Evolutionary conservation across 2,888 invertebrate species (phyloP).

Genomic region (Caenorhabditis macrosperma): DNA sequence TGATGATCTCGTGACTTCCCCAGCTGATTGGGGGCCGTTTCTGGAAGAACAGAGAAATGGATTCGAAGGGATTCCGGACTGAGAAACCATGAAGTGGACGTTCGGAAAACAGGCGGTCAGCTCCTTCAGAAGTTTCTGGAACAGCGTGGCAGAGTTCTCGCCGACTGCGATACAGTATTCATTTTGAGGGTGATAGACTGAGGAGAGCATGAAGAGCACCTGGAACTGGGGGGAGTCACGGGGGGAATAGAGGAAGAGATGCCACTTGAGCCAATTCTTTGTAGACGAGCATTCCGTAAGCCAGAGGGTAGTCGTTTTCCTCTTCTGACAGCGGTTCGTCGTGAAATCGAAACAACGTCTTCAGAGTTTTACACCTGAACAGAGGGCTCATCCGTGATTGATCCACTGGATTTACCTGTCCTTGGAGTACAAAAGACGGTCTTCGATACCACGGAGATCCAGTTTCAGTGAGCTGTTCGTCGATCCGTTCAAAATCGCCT

Average conservation of each 20-base stretch:
- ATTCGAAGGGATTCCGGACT: not conserved
- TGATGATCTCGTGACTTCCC: conserved; percentile 66
- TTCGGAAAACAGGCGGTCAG: conserved; percentile 69
- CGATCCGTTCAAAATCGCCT: not conserved
- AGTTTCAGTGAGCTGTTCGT: not conserved
- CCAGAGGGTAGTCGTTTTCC: conserved; percentile 54
- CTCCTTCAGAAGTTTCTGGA: conserved; percentile 61
- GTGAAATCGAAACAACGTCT: conserved; percentile 37
- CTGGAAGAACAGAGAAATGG: conserved; percentile 33
- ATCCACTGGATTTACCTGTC: not conserved
- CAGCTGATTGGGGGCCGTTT: conserved; percentile 57
- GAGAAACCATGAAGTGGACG: conserved; percentile 69
- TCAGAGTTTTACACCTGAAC: conserved; percentile 48
- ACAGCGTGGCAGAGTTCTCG: conserved; percentile 58
- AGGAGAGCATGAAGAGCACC: conserved; percentile 69
- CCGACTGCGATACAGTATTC: conserved; percentile 74
- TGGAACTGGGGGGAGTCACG: conserved; percentile 26
- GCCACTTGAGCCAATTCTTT: conserved; percentile 55
- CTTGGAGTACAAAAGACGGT: conserved; percentile 19
- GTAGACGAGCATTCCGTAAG: conserved; percentile 62
- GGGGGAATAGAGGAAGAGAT: not conserved
- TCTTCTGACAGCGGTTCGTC: conserved; percentile 37
- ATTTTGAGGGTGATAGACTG: conserved; percentile 76
- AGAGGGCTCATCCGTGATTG: not conserved
- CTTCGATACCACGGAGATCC: conserved; percentile 21